Conservation (phyloP, 2,113 vertebrate genomes). For the Paradisaea rubra region DNA sequence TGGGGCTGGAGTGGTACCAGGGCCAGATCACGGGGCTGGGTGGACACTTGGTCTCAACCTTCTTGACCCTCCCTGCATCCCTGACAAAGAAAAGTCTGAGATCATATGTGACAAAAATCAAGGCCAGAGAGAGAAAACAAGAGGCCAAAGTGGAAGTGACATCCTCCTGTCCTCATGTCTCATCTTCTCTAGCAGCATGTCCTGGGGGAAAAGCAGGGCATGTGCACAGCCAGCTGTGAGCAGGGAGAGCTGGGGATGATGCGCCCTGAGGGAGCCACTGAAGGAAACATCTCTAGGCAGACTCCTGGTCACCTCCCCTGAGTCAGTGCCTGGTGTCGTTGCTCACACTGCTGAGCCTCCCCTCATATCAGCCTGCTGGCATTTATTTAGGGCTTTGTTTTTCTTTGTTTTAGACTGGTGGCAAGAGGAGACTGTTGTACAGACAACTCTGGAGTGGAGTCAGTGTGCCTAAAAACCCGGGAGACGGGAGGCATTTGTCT, state of each 20-base stretch:
- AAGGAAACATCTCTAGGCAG: neutral
- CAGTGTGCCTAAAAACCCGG: neutral
- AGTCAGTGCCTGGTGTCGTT: neutral
- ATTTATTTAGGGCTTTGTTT: neutral
- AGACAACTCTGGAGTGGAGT: neutral
- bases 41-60: neutral
- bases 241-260: neutral
- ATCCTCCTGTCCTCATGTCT: neutral
- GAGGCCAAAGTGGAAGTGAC: neutral
- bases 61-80: neutral
- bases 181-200: neutral
- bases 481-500: constrained; percentile 20
- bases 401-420: neutral
- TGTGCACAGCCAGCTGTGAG: neutral
- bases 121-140: neutral
- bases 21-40: accelerated
- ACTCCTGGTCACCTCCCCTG: neutral
- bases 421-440: neutral
- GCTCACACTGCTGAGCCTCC: neutral
- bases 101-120: neutral
- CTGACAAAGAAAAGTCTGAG: neutral
- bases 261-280: neutral
- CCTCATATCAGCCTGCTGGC: neutral
- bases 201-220: neutral
- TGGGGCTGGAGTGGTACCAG: neutral